A percentile compares a stretch with the other conserved stretches of the same genome.
phyloP scores from a whole-genome alignment of 2,888 invertebrate species.

The Cryptops parisi region DNA sequence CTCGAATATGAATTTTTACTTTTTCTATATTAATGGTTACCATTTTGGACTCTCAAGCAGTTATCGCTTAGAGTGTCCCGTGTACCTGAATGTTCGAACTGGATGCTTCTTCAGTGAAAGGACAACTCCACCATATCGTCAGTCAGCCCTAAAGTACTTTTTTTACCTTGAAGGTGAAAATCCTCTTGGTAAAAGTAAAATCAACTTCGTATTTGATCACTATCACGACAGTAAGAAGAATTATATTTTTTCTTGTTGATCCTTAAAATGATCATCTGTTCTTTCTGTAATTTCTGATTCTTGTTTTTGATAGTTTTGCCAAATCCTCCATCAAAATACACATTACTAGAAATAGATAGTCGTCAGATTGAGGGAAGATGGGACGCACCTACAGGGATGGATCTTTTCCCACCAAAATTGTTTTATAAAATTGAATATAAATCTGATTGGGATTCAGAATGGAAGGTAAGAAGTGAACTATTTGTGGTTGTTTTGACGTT shows the following conservation, averaged over 20 bases:
- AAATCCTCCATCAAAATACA: constrained; percentile 1
- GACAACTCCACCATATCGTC: neutral
- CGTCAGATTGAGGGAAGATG: neutral
- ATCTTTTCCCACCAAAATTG: constrained; percentile 3
- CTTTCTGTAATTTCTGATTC: no score
- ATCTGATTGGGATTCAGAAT: constrained; percentile 7
- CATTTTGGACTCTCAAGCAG: no score
- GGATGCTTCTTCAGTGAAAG: neutral
- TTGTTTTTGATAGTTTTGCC: constrained; percentile 11
- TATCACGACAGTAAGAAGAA: neutral
- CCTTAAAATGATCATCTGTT: neutral
- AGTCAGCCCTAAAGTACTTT: neutral
- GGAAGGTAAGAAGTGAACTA: constrained; percentile 10
- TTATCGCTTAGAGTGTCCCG: neutral
- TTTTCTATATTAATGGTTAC: no score
- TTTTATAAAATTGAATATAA: constrained; percentile 1
- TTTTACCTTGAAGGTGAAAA: neutral
- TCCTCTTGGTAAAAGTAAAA: neutral
- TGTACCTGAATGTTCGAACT: neutral
- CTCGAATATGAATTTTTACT: no score
- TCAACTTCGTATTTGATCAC: neutral
- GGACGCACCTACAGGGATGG: constrained; percentile 4
- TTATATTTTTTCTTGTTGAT: neutral
- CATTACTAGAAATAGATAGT: neutral
- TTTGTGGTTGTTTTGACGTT: neutral